A percentile compares a stretch with the other conserved stretches of the same genome.
Conservation (phyloP, 2,797 vertebrate species). For the Euphonia xanthogaster region DNA sequence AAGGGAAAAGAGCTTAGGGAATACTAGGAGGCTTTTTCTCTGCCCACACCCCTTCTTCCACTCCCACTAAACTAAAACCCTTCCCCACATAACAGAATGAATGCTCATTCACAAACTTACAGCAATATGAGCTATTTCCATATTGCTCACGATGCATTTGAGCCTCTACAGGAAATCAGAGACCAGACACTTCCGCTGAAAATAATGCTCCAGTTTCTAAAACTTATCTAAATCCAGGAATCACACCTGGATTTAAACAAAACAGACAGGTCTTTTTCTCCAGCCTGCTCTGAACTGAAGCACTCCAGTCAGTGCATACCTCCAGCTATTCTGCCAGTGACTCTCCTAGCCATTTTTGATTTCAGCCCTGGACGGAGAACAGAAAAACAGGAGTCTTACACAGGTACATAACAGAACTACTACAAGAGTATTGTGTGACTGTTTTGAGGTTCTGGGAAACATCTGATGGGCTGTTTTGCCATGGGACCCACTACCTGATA, state of each 20-base stretch:
- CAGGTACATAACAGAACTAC: not conserved
- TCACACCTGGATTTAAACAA: not conserved
- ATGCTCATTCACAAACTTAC: not conserved
- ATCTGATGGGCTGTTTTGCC: not conserved
- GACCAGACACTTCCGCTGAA: not conserved
- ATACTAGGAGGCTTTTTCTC: not conserved
- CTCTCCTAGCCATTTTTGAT: not conserved
- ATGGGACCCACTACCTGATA: not conserved
- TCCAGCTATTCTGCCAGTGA: not conserved
- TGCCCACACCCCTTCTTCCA: not conserved
- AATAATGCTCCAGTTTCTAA: not conserved
- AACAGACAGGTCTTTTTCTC: not conserved
- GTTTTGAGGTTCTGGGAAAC: not conserved
- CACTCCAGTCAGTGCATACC: not conserved
- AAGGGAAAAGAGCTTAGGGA: slow-evolving; percentile 37
- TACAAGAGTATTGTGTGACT: not conserved
- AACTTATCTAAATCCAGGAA: not conserved
- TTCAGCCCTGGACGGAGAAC: not conserved
- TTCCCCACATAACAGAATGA: not conserved
- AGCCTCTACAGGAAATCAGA: not conserved
- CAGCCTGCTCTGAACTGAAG: not conserved
- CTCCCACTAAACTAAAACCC: not conserved
- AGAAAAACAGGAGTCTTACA: not conserved
- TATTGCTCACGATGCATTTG: not conserved
- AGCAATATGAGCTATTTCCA: not conserved